Evolutionary conservation across 2,797 vertebrate species (phyloP).

Genomic region (Enteromius argenteus): DNA sequence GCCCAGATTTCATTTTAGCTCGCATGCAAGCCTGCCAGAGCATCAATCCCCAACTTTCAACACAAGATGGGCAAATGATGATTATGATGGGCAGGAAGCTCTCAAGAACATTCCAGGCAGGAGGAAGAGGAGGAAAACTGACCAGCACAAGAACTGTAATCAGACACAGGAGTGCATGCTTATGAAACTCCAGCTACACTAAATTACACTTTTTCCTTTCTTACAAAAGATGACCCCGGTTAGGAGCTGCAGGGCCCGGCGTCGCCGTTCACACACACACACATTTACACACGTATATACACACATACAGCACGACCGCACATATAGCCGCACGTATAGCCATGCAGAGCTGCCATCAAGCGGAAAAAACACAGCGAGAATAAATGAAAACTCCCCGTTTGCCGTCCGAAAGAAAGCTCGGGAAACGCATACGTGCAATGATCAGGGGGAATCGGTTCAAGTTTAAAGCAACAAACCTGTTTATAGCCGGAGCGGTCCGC

Average conservation of each 20-base stretch:
- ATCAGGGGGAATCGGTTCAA: conserved; percentile 42
- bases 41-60: conserved; percentile 71
- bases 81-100: conserved; percentile 66
- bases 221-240: conserved; percentile 67
- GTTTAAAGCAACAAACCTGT: conserved; percentile 77
- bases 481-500: conserved; percentile 73
- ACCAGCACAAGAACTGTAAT: conserved; percentile 54
- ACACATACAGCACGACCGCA: conserved; percentile 56
- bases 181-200: conserved; percentile 53
- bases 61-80: conserved; percentile 59
- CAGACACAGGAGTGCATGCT: conserved; percentile 27
- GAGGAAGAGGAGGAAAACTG: conserved; percentile 64
- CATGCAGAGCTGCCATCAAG: conserved; percentile 75
- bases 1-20: conserved; percentile 64
- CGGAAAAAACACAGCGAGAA: conserved; percentile 72
- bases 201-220: conserved; percentile 67
- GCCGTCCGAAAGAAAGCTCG: conserved; percentile 60
- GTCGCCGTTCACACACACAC: conserved; percentile 72
- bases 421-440: conserved; percentile 49
- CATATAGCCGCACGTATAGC: conserved; percentile 75
- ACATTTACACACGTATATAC: conserved; percentile 58
- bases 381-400: conserved; percentile 67
- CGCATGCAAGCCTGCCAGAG: conserved; percentile 4
- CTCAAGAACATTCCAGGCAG: conserved; percentile 73
- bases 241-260: conserved; percentile 80